These are phyloP conservation scores for Noctua janthina DNA, from an alignment of 2,888 invertebrate genomes.

Conservation along the genomic window DNA sequence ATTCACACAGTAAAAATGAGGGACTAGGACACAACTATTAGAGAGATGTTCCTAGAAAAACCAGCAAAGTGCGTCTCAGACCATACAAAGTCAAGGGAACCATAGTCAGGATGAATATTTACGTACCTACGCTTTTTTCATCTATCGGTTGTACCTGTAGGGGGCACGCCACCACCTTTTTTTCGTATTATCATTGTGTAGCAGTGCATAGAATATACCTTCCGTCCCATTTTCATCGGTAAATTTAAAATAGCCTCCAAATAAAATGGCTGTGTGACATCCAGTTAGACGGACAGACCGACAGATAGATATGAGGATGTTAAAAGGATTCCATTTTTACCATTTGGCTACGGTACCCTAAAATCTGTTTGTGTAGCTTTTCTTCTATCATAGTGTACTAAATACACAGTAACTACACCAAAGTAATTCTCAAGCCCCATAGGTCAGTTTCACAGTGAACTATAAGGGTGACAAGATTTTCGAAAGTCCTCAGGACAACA, in stretches of 20 bases:
- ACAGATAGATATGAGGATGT: neutral
- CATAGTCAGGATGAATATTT: neutral
- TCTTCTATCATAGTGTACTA: neutral
- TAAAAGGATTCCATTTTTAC: neutral
- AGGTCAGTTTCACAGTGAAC: constrained; percentile 40
- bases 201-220: neutral
- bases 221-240: neutral
- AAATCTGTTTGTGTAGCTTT: neutral
- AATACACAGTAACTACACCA: neutral
- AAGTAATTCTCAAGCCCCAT: neutral
- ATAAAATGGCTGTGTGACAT: neutral
- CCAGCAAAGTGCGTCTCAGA: neutral
- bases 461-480: constrained; percentile 50
- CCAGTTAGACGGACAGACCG: neutral
- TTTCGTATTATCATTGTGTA: neutral
- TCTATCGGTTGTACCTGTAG: neutral
- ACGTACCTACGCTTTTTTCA: neutral
- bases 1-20: neutral
- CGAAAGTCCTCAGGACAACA: constrained; percentile 68
- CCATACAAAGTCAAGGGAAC: neutral
- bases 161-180: neutral
- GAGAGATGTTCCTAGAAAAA: neutral
- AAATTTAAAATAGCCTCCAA: neutral
- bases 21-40: neutral
- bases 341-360: neutral